Percentiles rank a stretch among this genome's conserved stretches.
phyloP scores from a whole-genome alignment of 2,888 invertebrate species.

The Periphyllus acericola region DNA sequence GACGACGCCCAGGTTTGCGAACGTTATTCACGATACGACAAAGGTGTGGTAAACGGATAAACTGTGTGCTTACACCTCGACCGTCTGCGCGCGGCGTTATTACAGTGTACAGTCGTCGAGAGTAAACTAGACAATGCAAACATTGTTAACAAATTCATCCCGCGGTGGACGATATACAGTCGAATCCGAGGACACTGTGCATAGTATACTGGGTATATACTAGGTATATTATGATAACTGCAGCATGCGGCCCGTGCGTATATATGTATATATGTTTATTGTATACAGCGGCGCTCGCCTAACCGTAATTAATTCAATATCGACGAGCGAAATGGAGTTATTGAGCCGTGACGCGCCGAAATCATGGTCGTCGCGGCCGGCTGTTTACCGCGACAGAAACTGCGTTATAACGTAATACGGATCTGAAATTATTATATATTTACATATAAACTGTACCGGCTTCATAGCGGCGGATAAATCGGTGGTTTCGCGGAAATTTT shows the following conservation, averaged over 20 bases:
- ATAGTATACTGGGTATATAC: too few relatives aligned
- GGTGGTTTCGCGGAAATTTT: too few relatives aligned
- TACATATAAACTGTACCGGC: too few relatives aligned
- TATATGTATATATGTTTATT: too few relatives aligned
- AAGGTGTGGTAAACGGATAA: not conserved
- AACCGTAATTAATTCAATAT: conserved; percentile 1
- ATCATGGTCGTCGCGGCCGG: not conserved
- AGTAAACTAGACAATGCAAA: not conserved
- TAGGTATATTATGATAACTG: not conserved
- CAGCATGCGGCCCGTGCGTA: not conserved
- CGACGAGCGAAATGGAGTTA: conserved; percentile 6
- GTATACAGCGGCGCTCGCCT: not conserved
- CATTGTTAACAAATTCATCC: not conserved
- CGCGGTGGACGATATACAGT: not conserved
- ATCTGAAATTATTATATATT: too few relatives aligned
- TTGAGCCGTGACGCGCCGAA: not conserved
- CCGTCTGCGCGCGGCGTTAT: not conserved
- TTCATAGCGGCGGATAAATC: too few relatives aligned
- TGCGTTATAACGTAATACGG: too few relatives aligned
- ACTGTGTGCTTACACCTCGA: not conserved
- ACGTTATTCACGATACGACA: not conserved
- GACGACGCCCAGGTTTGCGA: too few relatives aligned
- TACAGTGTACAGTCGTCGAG: not conserved
- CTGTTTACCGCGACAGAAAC: not conserved
- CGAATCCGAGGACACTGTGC: not conserved